Percentiles rank a stretch among this genome's conserved stretches.
Conservation (phyloP, 2,888 invertebrate species). For the Coecobrya sp. region DNA sequence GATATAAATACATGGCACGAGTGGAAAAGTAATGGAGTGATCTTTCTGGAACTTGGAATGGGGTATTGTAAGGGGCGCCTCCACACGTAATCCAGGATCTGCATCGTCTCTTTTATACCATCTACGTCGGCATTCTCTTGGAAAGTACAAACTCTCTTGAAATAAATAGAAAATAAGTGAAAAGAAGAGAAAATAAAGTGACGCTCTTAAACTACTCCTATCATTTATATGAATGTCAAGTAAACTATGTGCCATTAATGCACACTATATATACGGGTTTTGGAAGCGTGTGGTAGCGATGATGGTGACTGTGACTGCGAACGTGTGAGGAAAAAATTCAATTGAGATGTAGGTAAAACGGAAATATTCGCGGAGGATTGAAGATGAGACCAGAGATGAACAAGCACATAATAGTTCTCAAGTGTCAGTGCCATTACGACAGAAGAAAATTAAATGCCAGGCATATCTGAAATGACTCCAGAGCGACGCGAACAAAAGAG, state of each 20-base stretch:
- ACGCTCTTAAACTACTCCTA: slow-evolving; percentile 50
- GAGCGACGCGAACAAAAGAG: slow-evolving; percentile 72
- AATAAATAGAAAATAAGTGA: slow-evolving; percentile 53
- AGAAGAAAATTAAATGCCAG: slow-evolving; percentile 86
- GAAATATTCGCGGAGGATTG: slow-evolving; percentile 72
- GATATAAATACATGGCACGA: slow-evolving; percentile 5
- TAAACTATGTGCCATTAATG: slow-evolving; percentile 23
- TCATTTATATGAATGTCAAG: slow-evolving; percentile 33
- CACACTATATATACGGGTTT: not conserved
- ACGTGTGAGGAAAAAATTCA: slow-evolving; percentile 66
- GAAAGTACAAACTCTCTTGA: slow-evolving; percentile 10
- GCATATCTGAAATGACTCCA: slow-evolving; percentile 85
- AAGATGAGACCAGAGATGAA: slow-evolving; percentile 65
- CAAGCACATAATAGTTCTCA: slow-evolving; percentile 79
- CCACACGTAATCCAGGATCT: slow-evolving; percentile 40
- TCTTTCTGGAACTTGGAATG: slow-evolving; percentile 1
- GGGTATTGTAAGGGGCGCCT: slow-evolving; percentile 41
- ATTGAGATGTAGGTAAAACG: slow-evolving; percentile 72
- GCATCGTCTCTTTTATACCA: slow-evolving; percentile 21
- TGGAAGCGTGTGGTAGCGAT: not conserved
- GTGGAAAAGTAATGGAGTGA: slow-evolving; percentile 3
- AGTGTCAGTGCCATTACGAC: slow-evolving; percentile 81
- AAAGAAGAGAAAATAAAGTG: slow-evolving; percentile 22
- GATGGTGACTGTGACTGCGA: not conserved
- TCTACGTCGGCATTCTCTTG: not conserved